These are phyloP conservation scores for Lochmaea capreae DNA, from an alignment of 2,888 invertebrate genomes.

Conservation along the genomic window DNA sequence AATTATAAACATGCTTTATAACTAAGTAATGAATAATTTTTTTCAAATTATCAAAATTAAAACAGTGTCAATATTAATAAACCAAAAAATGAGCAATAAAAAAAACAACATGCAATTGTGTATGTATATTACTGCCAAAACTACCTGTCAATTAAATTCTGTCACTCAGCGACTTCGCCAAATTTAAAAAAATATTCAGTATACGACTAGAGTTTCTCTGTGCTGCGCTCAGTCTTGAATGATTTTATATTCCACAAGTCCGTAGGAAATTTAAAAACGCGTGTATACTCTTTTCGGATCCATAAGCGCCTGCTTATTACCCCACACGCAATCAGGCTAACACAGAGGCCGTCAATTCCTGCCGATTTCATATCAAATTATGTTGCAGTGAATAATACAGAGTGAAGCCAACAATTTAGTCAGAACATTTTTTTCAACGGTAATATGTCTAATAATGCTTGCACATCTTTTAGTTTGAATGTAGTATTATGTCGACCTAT, in stretches of 20 bases:
- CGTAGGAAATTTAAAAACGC: slow-evolving; percentile 33
- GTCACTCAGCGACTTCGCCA: slow-evolving; percentile 18
- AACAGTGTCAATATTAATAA: background rate
- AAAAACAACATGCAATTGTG: background rate
- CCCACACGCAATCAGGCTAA: slow-evolving; percentile 58
- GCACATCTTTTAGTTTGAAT: no score
- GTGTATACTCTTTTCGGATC: slow-evolving; percentile 48
- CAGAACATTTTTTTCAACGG: no score
- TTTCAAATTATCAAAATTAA: background rate
- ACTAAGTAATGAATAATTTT: no score
- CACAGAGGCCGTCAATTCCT: slow-evolving; percentile 55
- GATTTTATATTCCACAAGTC: slow-evolving; percentile 26
- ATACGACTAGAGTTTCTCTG: no score
- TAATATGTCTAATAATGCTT: no score
- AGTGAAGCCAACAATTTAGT: no score
- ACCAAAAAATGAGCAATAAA: background rate
- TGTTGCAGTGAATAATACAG: no score
- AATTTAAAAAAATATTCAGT: background rate
- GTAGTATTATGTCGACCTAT: no score
- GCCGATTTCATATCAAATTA: background rate
- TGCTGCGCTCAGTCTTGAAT: slow-evolving; percentile 18
- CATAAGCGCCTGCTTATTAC: slow-evolving; percentile 60
- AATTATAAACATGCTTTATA: no score
- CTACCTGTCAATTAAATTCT: background rate
- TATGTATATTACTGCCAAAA: background rate